These are phyloP conservation scores for Cheilinus undulatus DNA, from an alignment of 2,113 vertebrate genomes.

Conservation along the genomic window DNA sequence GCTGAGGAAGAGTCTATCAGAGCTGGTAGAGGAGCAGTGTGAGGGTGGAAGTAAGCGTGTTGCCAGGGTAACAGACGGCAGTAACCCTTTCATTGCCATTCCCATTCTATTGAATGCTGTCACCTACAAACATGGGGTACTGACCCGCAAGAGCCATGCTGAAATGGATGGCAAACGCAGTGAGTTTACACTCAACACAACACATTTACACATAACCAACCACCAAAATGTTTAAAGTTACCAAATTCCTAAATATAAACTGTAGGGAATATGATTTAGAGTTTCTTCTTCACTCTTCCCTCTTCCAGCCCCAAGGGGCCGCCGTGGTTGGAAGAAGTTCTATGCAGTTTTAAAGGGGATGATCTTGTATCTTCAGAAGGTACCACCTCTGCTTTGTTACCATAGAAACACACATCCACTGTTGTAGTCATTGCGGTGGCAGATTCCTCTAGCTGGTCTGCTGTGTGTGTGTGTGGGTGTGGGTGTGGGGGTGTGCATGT, in stretches of 20 bases:
- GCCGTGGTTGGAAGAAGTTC: slow-evolving; percentile 98
- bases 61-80: slow-evolving; percentile 93
- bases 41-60: slow-evolving; percentile 92
- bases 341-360: slow-evolving; percentile 98
- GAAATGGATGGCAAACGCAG: slow-evolving; percentile 99
- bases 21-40: slow-evolving; percentile 96
- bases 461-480: slow-evolving; percentile 35
- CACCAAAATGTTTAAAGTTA: not conserved
- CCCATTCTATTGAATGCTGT: slow-evolving; percentile 91
- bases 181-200: slow-evolving; percentile 79
- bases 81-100: slow-evolving; percentile 96
- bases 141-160: slow-evolving; percentile 94
- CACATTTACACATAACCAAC: not conserved
- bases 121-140: slow-evolving; percentile 95
- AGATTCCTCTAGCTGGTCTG: slow-evolving; percentile 48
- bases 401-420: slow-evolving; percentile 74
- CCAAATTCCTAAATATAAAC: not conserved
- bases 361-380: slow-evolving; percentile 97
- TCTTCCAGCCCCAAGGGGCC: slow-evolving; percentile 91
- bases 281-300: not conserved
- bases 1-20: slow-evolving; percentile 95
- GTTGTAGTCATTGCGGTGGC: slow-evolving; percentile 51
- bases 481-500: slow-evolving; percentile 22
- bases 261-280: too few relatives aligned
- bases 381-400: slow-evolving; percentile 78